Evolutionary conservation across 37 sponge, comb jelly and placozoan species (phyloP).

Genomic region (Haliclona indistincta): DNA sequence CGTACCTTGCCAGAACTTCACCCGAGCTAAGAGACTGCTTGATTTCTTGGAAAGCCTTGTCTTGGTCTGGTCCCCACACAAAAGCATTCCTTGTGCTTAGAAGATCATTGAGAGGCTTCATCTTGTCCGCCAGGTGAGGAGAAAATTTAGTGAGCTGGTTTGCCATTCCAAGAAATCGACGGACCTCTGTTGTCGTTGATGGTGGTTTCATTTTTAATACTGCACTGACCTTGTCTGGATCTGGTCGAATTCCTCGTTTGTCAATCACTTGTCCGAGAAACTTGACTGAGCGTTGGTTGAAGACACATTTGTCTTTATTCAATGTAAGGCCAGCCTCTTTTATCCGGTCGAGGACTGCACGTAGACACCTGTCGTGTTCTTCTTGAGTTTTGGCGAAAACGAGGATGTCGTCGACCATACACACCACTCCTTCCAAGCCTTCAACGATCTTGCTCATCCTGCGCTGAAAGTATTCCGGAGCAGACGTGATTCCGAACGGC

Average conservation of each 20-base stretch:
- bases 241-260: too few species aligned
- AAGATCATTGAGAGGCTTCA: conserved; percentile 5
- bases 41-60: conserved; percentile 18
- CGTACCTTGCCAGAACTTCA: conserved; percentile 14
- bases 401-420: conserved; percentile 25
- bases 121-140: conserved; percentile 24
- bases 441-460: neutral
- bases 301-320: too few species aligned
- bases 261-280: too few species aligned
- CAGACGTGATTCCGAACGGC: conserved; percentile 30
- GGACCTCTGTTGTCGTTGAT: conserved; percentile 9
- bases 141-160: conserved; percentile 49
- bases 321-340: conserved; percentile 10
- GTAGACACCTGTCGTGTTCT: conserved; percentile 13
- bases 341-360: conserved; percentile 15
- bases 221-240: conserved; percentile 24
- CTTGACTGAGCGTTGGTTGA: too few species aligned
- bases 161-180: conserved; percentile 29
- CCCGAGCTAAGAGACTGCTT: conserved; percentile 17
- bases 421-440: conserved; percentile 34
- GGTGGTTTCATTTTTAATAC: conserved; percentile 18
- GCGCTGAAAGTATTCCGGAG: conserved; percentile 18
- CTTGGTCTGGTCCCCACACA: conserved; percentile 12
- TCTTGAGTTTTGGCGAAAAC: neutral
- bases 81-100: conserved; percentile 9